phyloP scores from a whole-genome alignment of 2,888 invertebrate genomes.

The Ctena decussata region DNA sequence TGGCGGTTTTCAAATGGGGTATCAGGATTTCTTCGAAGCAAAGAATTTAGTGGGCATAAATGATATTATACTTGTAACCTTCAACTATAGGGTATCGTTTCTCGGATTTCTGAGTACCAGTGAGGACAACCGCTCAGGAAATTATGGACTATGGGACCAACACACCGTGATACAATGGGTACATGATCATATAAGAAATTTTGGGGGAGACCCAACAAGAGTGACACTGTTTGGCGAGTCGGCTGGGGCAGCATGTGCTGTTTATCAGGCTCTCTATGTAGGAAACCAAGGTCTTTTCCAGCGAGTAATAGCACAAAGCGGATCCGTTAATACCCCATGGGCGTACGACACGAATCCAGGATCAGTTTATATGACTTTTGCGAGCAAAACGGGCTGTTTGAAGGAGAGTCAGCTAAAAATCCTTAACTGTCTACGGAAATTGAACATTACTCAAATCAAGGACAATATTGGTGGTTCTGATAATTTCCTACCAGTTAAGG shows the following conservation, averaged over 20 bases:
- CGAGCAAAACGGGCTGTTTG: background rate
- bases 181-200: background rate
- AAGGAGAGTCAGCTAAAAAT: background rate
- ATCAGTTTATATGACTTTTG: background rate
- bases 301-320: background rate
- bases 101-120: background rate
- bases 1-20: background rate
- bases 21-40: background rate
- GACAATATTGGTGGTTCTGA: background rate
- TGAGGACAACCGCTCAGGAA: background rate
- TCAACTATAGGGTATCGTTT: background rate
- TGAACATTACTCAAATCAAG: background rate
- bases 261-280: background rate
- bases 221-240: background rate
- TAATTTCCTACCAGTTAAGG: background rate
- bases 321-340: background rate
- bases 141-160: background rate
- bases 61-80: background rate
- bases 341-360: background rate
- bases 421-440: background rate
- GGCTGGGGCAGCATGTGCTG: background rate
- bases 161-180: background rate
- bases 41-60: background rate
- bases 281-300: background rate
- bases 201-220: background rate